Evolutionary conservation across 1,140 invertebrate species (phyloP).

Genomic region (Drosophila nigromelanica): DNA sequence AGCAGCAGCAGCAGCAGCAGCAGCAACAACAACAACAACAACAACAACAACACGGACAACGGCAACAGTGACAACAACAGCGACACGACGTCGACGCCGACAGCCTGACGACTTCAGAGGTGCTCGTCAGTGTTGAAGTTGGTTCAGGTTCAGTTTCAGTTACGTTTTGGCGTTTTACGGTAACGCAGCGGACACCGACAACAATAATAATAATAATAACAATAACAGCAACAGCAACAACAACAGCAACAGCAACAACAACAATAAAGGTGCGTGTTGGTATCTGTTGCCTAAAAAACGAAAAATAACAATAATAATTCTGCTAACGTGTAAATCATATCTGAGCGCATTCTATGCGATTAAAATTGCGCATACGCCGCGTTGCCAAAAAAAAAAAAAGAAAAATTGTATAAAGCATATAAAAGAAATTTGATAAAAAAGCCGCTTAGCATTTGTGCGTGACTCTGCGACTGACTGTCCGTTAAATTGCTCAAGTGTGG

Average conservation of each 20-base stretch:
- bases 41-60: slow-evolving; percentile 11
- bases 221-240: neutral
- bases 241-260: slow-evolving; percentile 1
- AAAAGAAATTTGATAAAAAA: slow-evolving; percentile 13
- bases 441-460: slow-evolving; percentile 60
- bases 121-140: slow-evolving; percentile 58
- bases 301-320: slow-evolving; percentile 34
- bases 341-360: slow-evolving; percentile 46
- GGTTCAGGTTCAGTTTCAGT: slow-evolving; percentile 73
- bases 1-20: slow-evolving; percentile 11
- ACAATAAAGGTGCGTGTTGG: slow-evolving; percentile 50
- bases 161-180: slow-evolving; percentile 82
- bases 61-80: neutral
- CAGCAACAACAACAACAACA: slow-evolving; percentile 22
- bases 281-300: slow-evolving; percentile 33
- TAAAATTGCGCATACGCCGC: slow-evolving; percentile 70
- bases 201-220: slow-evolving; percentile 23
- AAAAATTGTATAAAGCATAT: neutral
- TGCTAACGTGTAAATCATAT: slow-evolving; percentile 71
- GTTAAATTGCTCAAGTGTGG: slow-evolving; percentile 64
- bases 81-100: slow-evolving; percentile 20
- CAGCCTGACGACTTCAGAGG: slow-evolving; percentile 51
- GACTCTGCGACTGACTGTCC: slow-evolving; percentile 60
- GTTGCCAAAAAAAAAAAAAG: slow-evolving; percentile 26
- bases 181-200: slow-evolving; percentile 68